Percentiles rank a stretch among this genome's conserved stretches.
These are phyloP conservation scores for Eidolon helvum DNA, from an alignment of 2,113 vertebrate species.

Conservation along the genomic window DNA sequence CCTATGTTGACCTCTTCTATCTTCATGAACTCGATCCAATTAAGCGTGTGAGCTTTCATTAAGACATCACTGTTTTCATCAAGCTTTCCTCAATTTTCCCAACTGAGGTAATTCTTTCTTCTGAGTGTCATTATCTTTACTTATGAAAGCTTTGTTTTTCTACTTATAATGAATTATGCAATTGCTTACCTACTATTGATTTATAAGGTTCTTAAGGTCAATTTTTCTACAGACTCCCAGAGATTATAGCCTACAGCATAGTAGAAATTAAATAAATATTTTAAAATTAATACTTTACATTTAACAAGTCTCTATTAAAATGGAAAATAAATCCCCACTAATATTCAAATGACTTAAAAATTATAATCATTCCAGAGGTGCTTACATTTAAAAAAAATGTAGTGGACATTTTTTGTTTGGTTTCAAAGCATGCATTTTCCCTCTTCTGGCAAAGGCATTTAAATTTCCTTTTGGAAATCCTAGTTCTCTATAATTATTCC, in stretches of 20 bases:
- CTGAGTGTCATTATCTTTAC: not conserved
- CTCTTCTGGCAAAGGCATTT: not conserved
- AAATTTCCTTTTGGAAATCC: not conserved
- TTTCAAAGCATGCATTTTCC: not conserved
- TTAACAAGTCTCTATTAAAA: conserved; percentile 17
- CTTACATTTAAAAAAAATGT: not conserved
- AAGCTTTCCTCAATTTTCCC: not conserved
- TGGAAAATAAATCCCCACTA: not conserved
- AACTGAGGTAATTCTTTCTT: not conserved
- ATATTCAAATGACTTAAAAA: not conserved
- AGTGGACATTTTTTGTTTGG: not conserved
- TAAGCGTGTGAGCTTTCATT: not conserved
- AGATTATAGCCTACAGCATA: not conserved
- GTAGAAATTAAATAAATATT: conserved; percentile 21
- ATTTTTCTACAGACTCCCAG: not conserved
- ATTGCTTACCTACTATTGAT: not conserved
- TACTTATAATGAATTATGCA: not conserved
- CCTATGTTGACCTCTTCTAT: not conserved
- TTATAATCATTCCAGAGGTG: not conserved
- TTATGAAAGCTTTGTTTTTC: not conserved
- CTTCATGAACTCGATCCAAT: not conserved
- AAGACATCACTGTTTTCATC: not conserved
- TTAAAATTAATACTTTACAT: conserved; percentile 8
- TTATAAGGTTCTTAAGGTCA: not conserved
- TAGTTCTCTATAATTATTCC: not conserved